phyloP scores from a whole-genome alignment of 2,797 vertebrate genomes.

The Clarias pachynema region DNA sequence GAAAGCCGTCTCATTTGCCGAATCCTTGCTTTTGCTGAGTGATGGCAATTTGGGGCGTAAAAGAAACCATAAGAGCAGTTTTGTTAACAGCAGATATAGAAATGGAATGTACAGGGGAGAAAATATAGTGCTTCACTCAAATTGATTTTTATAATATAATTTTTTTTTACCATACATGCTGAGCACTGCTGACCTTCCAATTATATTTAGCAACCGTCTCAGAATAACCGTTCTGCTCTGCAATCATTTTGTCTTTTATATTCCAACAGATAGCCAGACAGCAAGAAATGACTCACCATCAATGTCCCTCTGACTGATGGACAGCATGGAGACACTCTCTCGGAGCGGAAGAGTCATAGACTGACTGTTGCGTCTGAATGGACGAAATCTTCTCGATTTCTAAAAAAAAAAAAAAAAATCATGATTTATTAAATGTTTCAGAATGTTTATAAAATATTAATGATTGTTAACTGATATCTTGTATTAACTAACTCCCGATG shows the following conservation, averaged over 20 bases:
- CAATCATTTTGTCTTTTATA: neutral
- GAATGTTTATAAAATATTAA: neutral
- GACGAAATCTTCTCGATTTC: slow-evolving; percentile 77
- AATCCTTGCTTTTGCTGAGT: slow-evolving; percentile 74
- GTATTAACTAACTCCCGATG: neutral
- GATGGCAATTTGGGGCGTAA: slow-evolving; percentile 48
- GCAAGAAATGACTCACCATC: slow-evolving; percentile 83
- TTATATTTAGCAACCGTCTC: neutral
- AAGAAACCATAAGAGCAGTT: slow-evolving; percentile 66
- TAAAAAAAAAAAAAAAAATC: slow-evolving; percentile 59
- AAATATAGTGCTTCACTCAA: neutral
- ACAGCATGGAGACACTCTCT: slow-evolving; percentile 90
- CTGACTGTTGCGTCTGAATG: slow-evolving; percentile 79
- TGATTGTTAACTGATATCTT: neutral
- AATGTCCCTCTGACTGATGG: slow-evolving; percentile 87
- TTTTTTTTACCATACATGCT: too few relatives aligned
- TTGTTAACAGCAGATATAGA: slow-evolving; percentile 36
- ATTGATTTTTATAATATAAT: neutral
- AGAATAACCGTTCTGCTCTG: neutral
- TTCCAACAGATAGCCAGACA: neutral
- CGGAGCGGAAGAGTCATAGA: slow-evolving; percentile 84
- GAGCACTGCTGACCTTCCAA: neutral
- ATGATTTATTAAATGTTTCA: neutral
- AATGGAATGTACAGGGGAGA: neutral
- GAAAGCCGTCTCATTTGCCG: slow-evolving; percentile 84